These are phyloP conservation scores for Allobates femoralis DNA, from an alignment of 2,797 vertebrate species.

Conservation along the genomic window DNA sequence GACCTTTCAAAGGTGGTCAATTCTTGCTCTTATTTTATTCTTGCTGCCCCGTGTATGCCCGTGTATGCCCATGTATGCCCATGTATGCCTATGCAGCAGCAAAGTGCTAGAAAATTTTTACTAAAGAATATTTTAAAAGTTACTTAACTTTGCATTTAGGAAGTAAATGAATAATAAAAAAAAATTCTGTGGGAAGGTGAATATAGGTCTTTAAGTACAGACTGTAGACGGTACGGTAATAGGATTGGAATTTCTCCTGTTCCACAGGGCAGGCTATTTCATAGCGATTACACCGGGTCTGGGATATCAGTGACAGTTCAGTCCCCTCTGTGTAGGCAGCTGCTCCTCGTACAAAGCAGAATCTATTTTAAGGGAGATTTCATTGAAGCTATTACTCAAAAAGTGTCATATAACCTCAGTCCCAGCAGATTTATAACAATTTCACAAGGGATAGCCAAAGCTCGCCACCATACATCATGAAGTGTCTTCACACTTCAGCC, in stretches of 20 bases:
- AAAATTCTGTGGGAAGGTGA: too few species aligned
- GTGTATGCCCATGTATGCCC: too few species aligned
- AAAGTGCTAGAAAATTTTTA: too few species aligned
- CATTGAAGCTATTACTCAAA: neutral
- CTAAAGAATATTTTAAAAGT: too few species aligned
- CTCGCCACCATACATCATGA: neutral
- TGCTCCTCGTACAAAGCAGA: neutral
- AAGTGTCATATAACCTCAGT: neutral
- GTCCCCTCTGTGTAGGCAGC: constrained; percentile 1
- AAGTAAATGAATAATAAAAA: too few species aligned
- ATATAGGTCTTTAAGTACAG: neutral
- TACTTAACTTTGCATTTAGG: too few species aligned
- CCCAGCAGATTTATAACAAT: neutral
- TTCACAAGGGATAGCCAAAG: neutral
- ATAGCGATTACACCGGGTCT: neutral
- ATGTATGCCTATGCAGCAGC: too few species aligned
- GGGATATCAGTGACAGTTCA: neutral
- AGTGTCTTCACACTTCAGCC: neutral
- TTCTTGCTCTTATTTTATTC: too few species aligned
- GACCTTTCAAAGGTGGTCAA: too few species aligned
- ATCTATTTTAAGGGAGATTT: constrained; percentile 8
- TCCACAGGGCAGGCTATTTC: neutral
- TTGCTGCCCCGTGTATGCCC: too few species aligned
- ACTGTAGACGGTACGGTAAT: neutral
- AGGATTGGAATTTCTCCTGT: neutral